Percentiles rank a stretch among this genome's conserved stretches.
These are phyloP conservation scores for Drosophila sucinea DNA, from an alignment of 1,140 invertebrate genomes.

Conservation along the genomic window DNA sequence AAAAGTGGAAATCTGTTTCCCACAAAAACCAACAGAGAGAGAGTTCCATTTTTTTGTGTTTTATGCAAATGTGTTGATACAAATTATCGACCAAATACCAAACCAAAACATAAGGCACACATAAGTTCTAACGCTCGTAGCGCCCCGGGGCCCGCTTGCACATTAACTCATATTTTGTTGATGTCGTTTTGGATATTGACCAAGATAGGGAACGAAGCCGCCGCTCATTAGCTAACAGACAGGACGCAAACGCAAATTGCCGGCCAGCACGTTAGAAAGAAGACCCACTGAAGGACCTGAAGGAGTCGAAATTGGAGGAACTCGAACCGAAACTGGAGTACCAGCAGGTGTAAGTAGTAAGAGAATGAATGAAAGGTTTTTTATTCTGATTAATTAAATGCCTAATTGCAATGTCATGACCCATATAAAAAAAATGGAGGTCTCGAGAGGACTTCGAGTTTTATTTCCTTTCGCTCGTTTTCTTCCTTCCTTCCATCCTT, in stretches of 20 bases:
- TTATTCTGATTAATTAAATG: conserved; percentile 65
- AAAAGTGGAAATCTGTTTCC: conserved; percentile 23
- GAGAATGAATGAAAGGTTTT: conserved; percentile 48
- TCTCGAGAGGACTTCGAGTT: not conserved
- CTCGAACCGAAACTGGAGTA: not conserved
- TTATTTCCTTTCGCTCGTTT: conserved; percentile 25
- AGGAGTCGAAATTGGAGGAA: not conserved
- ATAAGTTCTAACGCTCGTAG: conserved; percentile 35
- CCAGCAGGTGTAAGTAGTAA: not conserved
- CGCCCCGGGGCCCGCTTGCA: conserved; percentile 15
- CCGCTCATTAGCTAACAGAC: conserved; percentile 34
- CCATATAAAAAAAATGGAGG: conserved; percentile 36
- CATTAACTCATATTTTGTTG: conserved; percentile 44
- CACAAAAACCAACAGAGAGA: not conserved
- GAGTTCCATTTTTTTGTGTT: not conserved
- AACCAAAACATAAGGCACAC: conserved; percentile 57
- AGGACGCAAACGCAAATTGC: conserved; percentile 4
- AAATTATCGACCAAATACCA: conserved; percentile 75
- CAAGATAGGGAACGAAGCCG: conserved; percentile 9
- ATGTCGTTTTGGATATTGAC: conserved; percentile 20
- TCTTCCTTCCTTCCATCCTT: not conserved
- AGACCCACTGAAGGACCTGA: not conserved
- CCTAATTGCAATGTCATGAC: conserved; percentile 50
- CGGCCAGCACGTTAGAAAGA: not conserved
- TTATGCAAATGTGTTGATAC: conserved; percentile 39